Evolutionary conservation across 2,888 invertebrate species (phyloP), one percentile per base, ranked within the genome.

Genomic region (Ophion ellenae): DNA sequence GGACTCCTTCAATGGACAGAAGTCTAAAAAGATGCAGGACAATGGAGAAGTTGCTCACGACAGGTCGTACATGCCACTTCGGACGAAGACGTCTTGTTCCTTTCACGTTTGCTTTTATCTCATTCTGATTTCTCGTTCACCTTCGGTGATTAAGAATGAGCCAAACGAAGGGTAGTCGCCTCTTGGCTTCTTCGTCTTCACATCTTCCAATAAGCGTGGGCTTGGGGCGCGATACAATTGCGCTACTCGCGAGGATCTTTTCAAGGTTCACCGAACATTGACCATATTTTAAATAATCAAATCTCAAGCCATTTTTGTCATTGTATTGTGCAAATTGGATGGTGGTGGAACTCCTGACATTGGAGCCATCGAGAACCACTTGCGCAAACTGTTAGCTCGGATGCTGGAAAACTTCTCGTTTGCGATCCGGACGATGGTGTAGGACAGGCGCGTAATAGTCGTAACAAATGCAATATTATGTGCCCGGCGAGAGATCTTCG

Each of bases 401-500:
- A 77, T 53, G 28, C 78, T 32, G 69, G 47, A 17, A 74, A 74
- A 57, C 28, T 70, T 81, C 71, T 76, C 71, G n/a, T 53, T 17
- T 61, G 67, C 74, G 81, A 84, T 64, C 53, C 36, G 47, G 32
- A 83, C 59, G 63, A 66, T 53, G 64, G 81, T 70, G 73, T 47
- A 53, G 63, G 57, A 45, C 7, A 70, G 73, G 47, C 84, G 85
- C 86, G 81, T 84, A 86, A 87, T 88, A 89, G 87, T 88, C 89
- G 86, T 86, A 88, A 88, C 88, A 90, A 88, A 90, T 89, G 88
- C 87, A 90, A 90, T 90, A 89, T 91, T 91, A 89, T 91, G 89
- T 88, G 86, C 88, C 83, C 76, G 77, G 63, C 77, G 63, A 76
- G 59, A 32, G 76, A 77, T 67, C 14, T 69, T 32, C 45, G 73